These are phyloP conservation scores for Ruditapes philippinarum DNA, from an alignment of 1,140 invertebrate species.

Conservation along the genomic window DNA sequence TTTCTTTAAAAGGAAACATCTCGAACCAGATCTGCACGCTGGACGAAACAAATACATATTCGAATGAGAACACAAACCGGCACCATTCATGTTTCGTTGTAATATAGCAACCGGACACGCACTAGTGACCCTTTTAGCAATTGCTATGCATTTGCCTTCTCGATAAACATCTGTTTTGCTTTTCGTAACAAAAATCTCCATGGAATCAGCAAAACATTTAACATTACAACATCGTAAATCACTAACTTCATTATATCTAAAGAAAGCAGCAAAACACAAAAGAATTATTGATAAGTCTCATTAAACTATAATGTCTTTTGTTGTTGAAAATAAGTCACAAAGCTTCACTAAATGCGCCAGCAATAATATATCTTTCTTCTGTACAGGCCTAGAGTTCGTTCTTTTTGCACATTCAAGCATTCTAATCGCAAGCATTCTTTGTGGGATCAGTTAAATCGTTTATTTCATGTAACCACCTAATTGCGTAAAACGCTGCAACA, in stretches of 20 bases:
- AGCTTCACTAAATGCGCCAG: not conserved
- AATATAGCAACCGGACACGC: slow-evolving; percentile 4
- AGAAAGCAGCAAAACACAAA: slow-evolving; percentile 19
- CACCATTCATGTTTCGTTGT: not conserved
- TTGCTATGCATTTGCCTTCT: not conserved
- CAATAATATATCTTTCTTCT: not conserved
- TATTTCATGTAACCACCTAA: not conserved
- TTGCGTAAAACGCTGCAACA: not conserved
- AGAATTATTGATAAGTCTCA: slow-evolving; percentile 61
- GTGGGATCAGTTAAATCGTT: slow-evolving; percentile 16
- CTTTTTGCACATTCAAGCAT: slow-evolving; percentile 1
- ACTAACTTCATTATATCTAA: slow-evolving; percentile 13
- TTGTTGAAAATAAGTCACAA: not conserved
- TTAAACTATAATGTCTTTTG: slow-evolving; percentile 10
- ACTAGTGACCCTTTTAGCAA: not conserved
- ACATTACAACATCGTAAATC: not conserved
- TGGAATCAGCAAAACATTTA: not conserved
- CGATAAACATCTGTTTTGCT: slow-evolving; percentile 20
- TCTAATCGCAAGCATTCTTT: not conserved
- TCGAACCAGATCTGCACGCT: not conserved
- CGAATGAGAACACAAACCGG: not conserved
- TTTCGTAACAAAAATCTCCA: not conserved
- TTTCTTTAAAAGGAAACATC: not conserved
- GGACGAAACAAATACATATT: not conserved
- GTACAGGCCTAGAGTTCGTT: not conserved